These are phyloP conservation scores for Tapirus terrestris DNA, from an alignment of 2,113 vertebrate genomes.

Conservation along the genomic window DNA sequence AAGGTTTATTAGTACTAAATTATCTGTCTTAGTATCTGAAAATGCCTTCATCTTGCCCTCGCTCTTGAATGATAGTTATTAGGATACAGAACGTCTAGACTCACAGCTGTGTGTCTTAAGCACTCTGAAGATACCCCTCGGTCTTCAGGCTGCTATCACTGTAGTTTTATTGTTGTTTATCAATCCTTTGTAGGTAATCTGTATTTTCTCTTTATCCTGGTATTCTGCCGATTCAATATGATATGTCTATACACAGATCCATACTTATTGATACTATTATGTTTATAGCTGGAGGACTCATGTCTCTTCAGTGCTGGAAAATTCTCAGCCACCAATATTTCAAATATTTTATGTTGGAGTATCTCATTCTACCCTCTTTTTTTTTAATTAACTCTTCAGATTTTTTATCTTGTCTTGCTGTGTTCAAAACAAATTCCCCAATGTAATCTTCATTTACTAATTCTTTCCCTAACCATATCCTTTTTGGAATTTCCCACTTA, in stretches of 20 bases:
- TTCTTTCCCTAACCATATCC: not conserved
- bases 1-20: not conserved
- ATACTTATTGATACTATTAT: not conserved
- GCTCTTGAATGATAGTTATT: not conserved
- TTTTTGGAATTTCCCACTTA: not conserved
- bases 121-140: not conserved
- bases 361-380: not conserved
- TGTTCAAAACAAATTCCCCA: constrained; percentile 5
- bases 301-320: not conserved
- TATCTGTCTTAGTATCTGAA: not conserved
- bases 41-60: not conserved
- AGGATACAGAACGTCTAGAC: not conserved
- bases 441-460: not conserved
- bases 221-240: not conserved
- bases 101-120: not conserved
- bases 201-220: not conserved
- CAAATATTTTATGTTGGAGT: not conserved
- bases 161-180: too few relatives aligned
- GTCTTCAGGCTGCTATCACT: not conserved
- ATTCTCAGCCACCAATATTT: not conserved
- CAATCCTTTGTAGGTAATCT: not conserved
- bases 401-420: not conserved
- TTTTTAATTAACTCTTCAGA: not conserved
- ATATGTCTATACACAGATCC: not conserved
- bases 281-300: not conserved